Conservation (phyloP, 2,113 vertebrate species). For the Scytalopus superciliaris region DNA sequence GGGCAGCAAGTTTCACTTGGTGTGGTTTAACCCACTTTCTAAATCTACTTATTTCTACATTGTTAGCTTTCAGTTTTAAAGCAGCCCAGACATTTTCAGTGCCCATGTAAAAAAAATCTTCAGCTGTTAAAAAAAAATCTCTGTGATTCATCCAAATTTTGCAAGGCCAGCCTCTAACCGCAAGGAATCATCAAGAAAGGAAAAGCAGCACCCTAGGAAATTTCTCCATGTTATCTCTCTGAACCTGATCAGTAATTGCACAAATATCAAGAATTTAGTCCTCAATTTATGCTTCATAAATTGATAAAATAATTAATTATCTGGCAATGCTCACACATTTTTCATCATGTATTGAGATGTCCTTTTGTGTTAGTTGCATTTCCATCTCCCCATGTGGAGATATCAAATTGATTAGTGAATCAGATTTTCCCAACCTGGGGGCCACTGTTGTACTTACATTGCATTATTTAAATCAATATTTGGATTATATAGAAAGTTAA, state of each 20-base stretch:
- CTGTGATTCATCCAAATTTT: neutral
- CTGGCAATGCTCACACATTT: neutral
- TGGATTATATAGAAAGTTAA: neutral
- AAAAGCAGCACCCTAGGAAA: neutral
- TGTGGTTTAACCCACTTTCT: neutral
- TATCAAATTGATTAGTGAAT: neutral
- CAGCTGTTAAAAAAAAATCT: neutral
- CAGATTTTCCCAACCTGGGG: neutral
- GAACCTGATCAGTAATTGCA: neutral
- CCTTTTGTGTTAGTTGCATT: neutral
- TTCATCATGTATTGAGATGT: neutral
- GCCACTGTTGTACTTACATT: neutral
- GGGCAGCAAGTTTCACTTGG: neutral
- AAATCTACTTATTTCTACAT: neutral
- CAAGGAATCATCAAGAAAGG: neutral
- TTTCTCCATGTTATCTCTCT: neutral
- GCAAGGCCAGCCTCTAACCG: neutral
- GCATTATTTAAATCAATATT: slow-evolving; percentile 19
- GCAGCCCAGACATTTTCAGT: neutral
- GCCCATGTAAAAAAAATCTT: neutral
- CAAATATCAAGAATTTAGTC: neutral
- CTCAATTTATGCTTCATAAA: neutral
- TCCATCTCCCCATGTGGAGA: neutral
- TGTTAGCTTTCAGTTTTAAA: neutral
- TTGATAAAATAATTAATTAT: neutral